Conservation (phyloP, 2,797 vertebrate genomes). For the Clangula hyemalis region DNA sequence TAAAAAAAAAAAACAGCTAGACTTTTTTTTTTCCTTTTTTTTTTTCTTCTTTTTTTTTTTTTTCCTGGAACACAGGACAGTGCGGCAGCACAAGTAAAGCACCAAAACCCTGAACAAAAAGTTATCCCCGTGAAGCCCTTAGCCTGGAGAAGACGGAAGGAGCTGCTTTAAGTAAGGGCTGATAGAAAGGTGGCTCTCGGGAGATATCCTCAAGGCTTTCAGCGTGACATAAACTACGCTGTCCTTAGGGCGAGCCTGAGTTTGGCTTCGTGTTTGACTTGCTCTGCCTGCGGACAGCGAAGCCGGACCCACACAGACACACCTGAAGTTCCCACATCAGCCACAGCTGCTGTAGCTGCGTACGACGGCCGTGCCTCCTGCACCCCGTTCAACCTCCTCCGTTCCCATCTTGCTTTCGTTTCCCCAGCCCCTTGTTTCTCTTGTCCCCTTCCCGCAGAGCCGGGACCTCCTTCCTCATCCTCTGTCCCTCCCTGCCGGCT, state of each 20-base stretch:
- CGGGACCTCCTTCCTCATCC: not conserved
- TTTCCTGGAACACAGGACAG: not conserved
- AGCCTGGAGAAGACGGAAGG: not conserved
- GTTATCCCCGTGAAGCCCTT: not conserved
- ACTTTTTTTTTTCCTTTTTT: not conserved
- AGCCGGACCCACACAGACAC: accelerated
- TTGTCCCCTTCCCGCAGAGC: not conserved
- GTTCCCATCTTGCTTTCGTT: accelerated
- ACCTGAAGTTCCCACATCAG: not conserved
- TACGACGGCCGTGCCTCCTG: accelerated
- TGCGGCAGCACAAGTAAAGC: accelerated
- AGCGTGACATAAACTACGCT: not conserved
- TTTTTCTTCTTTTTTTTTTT: not conserved
- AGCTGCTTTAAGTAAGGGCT: not conserved
- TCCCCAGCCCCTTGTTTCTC: not conserved
- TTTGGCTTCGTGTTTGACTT: not conserved
- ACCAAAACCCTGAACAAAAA: not conserved
- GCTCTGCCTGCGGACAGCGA: not conserved
- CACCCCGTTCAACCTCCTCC: not conserved
- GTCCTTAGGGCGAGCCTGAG: not conserved
- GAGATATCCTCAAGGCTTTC: not conserved
- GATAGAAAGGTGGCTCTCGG: accelerated
- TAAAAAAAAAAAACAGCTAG: not conserved
- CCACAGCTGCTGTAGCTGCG: accelerated
- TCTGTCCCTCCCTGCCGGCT: accelerated